phyloP scores from a whole-genome alignment of 2,797 vertebrate species.

The Ibycter americanus region DNA sequence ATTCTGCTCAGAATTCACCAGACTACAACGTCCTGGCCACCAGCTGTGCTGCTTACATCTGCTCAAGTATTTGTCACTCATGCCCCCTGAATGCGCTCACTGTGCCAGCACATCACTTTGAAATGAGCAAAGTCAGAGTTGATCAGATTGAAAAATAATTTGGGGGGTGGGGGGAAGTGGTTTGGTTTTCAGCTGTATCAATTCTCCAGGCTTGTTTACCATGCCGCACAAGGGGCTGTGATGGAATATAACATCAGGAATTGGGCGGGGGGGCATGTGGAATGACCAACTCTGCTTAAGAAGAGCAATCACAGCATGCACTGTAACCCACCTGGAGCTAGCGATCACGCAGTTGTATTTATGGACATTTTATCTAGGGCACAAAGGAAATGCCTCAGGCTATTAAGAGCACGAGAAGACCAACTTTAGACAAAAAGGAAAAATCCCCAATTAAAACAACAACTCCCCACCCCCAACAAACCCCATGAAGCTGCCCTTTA shows the following conservation, averaged over 20 bases:
- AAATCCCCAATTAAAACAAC: no score
- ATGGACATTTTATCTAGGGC: not conserved
- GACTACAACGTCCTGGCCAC: not conserved
- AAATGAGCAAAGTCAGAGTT: not conserved
- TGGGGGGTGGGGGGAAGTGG: no score
- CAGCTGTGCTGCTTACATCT: not conserved
- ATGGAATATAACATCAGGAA: not conserved
- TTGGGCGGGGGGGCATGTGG: no score
- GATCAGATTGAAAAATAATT: not conserved
- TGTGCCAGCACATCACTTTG: not conserved
- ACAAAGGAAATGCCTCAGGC: not conserved
- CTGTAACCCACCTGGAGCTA: not conserved
- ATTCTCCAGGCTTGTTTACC: not conserved
- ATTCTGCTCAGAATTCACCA: not conserved
- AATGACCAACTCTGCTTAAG: not conserved
- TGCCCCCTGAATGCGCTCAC: not conserved
- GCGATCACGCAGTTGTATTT: not conserved
- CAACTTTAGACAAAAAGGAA: not conserved
- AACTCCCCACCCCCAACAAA: no score
- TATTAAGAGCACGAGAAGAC: not conserved
- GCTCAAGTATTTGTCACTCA: not conserved
- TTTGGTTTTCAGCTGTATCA: not conserved
- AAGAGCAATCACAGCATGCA: not conserved
- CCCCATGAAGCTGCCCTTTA: not conserved
- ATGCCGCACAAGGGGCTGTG: not conserved